These are phyloP conservation scores for Zhengitettix transpicula DNA, from an alignment of 2,888 invertebrate species.

Conservation along the genomic window DNA sequence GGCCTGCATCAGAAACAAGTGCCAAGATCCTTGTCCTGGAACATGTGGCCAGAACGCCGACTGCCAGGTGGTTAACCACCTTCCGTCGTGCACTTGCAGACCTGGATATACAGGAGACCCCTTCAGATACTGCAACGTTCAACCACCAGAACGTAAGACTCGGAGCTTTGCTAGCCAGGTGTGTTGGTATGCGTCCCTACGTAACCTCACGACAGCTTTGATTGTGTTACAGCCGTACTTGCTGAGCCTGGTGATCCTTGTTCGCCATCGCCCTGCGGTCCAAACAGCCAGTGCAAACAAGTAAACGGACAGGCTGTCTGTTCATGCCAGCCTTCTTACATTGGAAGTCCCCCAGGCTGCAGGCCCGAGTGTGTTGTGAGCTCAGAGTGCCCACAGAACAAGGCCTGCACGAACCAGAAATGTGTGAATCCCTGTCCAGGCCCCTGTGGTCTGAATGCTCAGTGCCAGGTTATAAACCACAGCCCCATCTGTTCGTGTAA, in stretches of 20 bases:
- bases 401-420: conserved; percentile 42
- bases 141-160: conserved; percentile 25
- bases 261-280: conserved; percentile 46
- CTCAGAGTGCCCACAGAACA: conserved; percentile 27
- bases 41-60: conserved; percentile 57
- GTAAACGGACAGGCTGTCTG: conserved; percentile 34
- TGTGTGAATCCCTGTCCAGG: conserved; percentile 33
- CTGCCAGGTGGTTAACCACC: conserved; percentile 57
- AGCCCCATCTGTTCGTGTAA: conserved; percentile 33
- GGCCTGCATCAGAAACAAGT: conserved; percentile 55
- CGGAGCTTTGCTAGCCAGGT: background rate
- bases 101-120: conserved; percentile 59
- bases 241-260: conserved; percentile 29
- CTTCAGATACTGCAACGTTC: conserved; percentile 36
- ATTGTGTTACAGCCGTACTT: background rate
- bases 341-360: conserved; percentile 59
- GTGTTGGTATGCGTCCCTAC: too few species aligned
- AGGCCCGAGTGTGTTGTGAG: conserved; percentile 32
- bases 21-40: conserved; percentile 62
- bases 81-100: conserved; percentile 50
- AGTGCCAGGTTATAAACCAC: conserved; percentile 34
- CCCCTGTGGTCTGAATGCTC: conserved; percentile 33
- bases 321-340: conserved; percentile 41
- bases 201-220: too few species aligned
- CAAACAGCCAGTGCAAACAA: conserved; percentile 53